A percentile compares a stretch with the other conserved stretches of the same genome.
These are phyloP conservation scores for Chymomyza caudatula DNA, from an alignment of 2,888 invertebrate genomes.

Conservation along the genomic window DNA sequence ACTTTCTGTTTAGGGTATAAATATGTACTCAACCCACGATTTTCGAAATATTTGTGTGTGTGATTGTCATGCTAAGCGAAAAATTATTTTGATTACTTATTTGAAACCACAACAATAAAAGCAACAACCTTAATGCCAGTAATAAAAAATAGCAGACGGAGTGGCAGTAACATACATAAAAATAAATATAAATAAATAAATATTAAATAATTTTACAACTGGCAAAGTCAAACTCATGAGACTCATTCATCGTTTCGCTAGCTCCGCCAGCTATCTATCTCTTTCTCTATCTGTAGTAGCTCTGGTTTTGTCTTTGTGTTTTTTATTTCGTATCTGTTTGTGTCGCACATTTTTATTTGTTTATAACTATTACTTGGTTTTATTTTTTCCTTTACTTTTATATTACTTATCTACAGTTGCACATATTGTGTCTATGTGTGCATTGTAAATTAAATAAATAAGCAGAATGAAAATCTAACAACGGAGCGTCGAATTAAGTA, in stretches of 20 bases:
- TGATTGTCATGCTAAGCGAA: conserved; percentile 54
- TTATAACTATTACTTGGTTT: conserved; percentile 29
- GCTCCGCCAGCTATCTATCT: conserved; percentile 21
- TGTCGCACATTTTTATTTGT: conserved; percentile 6
- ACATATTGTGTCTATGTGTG: background rate
- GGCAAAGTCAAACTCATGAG: background rate
- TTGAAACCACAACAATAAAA: conserved; percentile 54
- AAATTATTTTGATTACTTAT: conserved; percentile 52
- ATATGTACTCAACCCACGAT: conserved; percentile 38
- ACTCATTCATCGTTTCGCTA: background rate
- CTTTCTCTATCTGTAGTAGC: conserved; percentile 35
- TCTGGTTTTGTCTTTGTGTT: conserved; percentile 10
- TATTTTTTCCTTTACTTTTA: conserved; percentile 10
- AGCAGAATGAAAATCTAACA: background rate
- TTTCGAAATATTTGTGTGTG: conserved; percentile 12
- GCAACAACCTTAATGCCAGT: conserved; percentile 12
- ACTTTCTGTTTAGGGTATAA: background rate
- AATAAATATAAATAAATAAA: background rate
- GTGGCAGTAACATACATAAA: background rate
- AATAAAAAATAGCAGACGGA: background rate
- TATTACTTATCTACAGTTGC: background rate
- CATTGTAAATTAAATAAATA: background rate
- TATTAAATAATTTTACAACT: conserved; percentile 50
- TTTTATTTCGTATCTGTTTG: conserved; percentile 6
- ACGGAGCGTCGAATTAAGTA: background rate